phyloP scores from a whole-genome alignment of 2,113 vertebrate species.

The Gymnarchus niloticus region DNA sequence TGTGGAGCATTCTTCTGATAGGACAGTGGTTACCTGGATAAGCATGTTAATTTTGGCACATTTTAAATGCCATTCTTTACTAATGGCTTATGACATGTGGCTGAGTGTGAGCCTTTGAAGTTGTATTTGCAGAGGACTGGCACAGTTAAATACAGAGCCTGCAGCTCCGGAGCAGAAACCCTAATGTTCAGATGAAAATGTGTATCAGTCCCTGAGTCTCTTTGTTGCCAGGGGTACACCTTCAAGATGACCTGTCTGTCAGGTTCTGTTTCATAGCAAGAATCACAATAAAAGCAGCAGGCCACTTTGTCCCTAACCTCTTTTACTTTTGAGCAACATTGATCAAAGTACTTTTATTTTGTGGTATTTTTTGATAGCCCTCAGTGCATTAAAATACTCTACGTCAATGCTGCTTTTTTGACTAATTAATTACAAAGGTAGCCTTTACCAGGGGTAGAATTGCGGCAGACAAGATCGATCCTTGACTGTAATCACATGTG shows the following conservation, averaged over 20 bases:
- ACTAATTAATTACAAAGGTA: neutral
- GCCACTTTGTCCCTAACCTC: neutral
- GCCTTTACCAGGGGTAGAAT: neutral
- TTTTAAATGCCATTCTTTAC: neutral
- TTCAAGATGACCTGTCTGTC: constrained; percentile 56
- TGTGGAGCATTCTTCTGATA: too few species aligned
- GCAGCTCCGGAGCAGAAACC: constrained; percentile 48
- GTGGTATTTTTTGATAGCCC: neutral
- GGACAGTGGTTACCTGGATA: too few species aligned
- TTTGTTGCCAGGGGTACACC: constrained; percentile 54
- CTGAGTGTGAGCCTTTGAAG: neutral
- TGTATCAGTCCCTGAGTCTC: too few species aligned
- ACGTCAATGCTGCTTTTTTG: neutral
- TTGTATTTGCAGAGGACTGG: neutral
- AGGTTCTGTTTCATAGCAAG: constrained; percentile 40
- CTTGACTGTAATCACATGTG: neutral
- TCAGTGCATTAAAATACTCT: neutral
- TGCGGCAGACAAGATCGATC: too few species aligned
- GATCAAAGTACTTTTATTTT: neutral
- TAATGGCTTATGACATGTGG: too few species aligned
- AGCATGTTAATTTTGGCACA: neutral
- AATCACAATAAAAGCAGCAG: neutral
- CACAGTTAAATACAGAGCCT: neutral
- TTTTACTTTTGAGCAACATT: neutral
- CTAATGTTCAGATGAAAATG: constrained; percentile 58